phyloP scores from a whole-genome alignment of 2,113 vertebrate species.

The Rattus rattus region DNA sequence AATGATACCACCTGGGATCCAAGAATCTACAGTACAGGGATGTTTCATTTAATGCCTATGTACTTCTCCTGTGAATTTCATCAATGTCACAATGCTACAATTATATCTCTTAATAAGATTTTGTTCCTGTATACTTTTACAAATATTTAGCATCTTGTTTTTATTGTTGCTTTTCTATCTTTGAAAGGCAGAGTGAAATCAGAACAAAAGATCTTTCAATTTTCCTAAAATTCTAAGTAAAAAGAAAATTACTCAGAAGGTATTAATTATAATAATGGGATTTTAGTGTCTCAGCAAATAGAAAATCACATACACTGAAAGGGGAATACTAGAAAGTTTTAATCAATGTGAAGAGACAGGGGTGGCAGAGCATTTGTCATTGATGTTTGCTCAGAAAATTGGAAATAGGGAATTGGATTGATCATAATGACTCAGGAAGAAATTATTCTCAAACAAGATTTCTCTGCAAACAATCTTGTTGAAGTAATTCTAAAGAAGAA shows the following conservation, averaged over 20 bases:
- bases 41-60: neutral
- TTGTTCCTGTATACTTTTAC: neutral
- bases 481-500: neutral
- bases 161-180: neutral
- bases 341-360: slow-evolving; percentile 1
- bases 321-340: neutral
- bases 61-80: neutral
- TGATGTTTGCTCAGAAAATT: slow-evolving; percentile 22
- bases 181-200: neutral
- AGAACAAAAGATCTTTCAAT: neutral
- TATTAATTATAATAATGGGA: neutral
- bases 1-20: neutral
- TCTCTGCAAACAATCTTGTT: neutral
- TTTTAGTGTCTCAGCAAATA: slow-evolving; percentile 14
- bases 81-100: neutral
- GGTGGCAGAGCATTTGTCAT: neutral
- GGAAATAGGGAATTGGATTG: neutral
- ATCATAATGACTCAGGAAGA: neutral
- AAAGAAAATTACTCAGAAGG: neutral
- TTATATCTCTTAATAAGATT: slow-evolving; percentile 25
- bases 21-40: neutral
- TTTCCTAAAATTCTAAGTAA: neutral
- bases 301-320: neutral
- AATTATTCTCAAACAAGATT: slow-evolving; percentile 48
- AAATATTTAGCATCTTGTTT: neutral